Evolutionary conservation across 2,113 vertebrate species (phyloP).

Genomic region (Chaetura pelagica): DNA sequence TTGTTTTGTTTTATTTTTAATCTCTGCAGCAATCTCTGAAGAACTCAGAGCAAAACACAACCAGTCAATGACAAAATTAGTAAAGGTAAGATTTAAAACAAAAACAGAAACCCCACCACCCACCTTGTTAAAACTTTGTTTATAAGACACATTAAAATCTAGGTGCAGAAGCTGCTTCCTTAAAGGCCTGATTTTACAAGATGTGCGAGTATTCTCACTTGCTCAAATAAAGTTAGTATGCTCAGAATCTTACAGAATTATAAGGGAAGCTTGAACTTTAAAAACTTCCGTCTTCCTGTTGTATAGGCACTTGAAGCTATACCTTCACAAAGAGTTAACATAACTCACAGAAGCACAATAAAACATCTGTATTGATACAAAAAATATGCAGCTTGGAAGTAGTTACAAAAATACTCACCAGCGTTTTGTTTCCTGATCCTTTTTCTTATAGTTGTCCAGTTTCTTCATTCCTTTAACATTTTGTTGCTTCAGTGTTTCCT

Average conservation of each 20-base stretch:
- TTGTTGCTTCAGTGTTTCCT: slow-evolving; percentile 93
- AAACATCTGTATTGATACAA: neutral
- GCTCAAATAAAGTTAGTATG: neutral
- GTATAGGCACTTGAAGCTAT: neutral
- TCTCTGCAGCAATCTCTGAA: neutral
- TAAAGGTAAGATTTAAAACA: slow-evolving; percentile 7
- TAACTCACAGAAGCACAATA: neutral
- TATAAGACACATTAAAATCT: slow-evolving; percentile 1
- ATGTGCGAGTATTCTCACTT: neutral
- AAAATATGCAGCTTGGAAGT: neutral
- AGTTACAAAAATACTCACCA: slow-evolving; percentile 79
- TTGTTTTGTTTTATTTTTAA: neutral
- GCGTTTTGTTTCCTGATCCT: slow-evolving; percentile 90
- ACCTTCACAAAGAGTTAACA: neutral
- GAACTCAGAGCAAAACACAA: neutral
- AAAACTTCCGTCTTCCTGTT: slow-evolving; percentile 9
- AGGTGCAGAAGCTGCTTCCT: neutral
- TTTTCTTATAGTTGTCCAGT: slow-evolving; percentile 97
- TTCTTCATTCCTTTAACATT: slow-evolving; percentile 99
- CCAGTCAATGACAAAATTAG: neutral
- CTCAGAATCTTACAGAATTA: neutral
- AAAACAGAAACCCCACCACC: neutral
- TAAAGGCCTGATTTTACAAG: slow-evolving; percentile 22
- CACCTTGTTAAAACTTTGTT: neutral
- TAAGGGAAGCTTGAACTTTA: neutral